Percentiles rank a stretch among this genome's conserved stretches.
Evolutionary conservation across 2,888 invertebrate genomes (phyloP).

Genomic region (Asteroscopus sphinx): DNA sequence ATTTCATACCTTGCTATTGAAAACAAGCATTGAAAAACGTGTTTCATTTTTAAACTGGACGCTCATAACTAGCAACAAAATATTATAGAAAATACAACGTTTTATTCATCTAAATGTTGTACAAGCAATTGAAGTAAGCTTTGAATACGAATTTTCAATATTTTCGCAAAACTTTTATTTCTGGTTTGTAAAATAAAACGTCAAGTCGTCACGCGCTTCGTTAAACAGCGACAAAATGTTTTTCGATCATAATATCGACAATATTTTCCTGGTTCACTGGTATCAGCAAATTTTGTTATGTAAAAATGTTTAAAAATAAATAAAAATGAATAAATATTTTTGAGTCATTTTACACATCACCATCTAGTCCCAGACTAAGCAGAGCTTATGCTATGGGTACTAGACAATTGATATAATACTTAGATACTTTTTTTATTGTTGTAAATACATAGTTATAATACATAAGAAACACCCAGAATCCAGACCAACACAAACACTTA

Average conservation of each 20-base stretch:
- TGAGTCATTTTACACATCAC: too few relatives aligned
- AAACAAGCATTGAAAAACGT: too few relatives aligned
- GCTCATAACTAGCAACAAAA: neutral
- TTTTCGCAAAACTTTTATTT: constrained; percentile 1
- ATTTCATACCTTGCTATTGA: too few relatives aligned
- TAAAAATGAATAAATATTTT: too few relatives aligned
- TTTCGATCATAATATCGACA: constrained; percentile 1
- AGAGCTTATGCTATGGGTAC: too few relatives aligned
- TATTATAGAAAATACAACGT: neutral
- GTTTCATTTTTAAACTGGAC: too few relatives aligned
- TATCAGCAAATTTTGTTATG: neutral
- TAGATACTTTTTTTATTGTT: too few relatives aligned
- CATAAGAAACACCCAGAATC: too few relatives aligned
- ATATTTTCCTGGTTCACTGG: neutral
- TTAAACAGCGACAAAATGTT: constrained; percentile 3
- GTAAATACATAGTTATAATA: too few relatives aligned
- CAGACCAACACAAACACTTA: too few relatives aligned
- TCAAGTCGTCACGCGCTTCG: neutral
- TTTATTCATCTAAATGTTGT: neutral
- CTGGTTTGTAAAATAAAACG: constrained; percentile 6
- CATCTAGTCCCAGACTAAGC: too few relatives aligned
- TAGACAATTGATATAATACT: too few relatives aligned
- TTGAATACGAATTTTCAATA: constrained; percentile 7
- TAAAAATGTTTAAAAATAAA: neutral
- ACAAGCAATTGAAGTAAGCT: constrained; percentile 1